Base-by-base conservation (phyloP, 2,888 invertebrate species). In the Polylopha cassiicola region DNA sequence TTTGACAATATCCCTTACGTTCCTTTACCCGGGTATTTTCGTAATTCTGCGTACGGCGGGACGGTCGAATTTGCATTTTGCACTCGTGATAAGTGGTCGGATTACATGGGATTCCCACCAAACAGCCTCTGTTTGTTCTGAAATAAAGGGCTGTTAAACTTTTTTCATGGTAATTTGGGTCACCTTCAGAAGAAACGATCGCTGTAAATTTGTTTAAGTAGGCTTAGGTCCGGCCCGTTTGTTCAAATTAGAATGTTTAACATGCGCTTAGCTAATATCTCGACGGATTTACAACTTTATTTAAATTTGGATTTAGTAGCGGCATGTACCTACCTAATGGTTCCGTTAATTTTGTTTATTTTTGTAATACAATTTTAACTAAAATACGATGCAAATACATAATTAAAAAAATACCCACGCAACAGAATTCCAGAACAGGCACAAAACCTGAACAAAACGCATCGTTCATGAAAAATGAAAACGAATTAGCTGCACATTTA, bases 121-220 rank as follows among this genome's bases (percentile, higher is more conserved):
- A 76, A 74, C 79, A 73, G 79, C 77, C 80, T 77, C 78, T 79
- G 82, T 84, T 81, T 84, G 79, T 71, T 66, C 80, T 76, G 76
- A 81, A 82, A 84, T 82, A 82, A 84, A 84, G 81, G 81, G 81
- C 75, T 79, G 76, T 80, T 81, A 79, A 84, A 81, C 74, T 78
- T 84, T 79, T 84, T 84, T 80, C 76, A 78, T 75, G 79, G 77
- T 72, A 81, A 85, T 85, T 84, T 82, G 80, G 84, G 84, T 82
- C 82, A 84, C 81, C 78, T 84, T 81, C 67, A 67, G 66, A 73
- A 78, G 79, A 71, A 71, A 77, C 66, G 75, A 68, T 73, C 65
- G 72, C 55, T 79, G 75, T 81, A 77, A 84, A 84, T 82, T 80
- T 78, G 78, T 79, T 78, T 77, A 81, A 84, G 79, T 76, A 78